Base-by-base conservation (phyloP, 2,113 vertebrate genomes). In the Variabilichromis moorii region DNA sequence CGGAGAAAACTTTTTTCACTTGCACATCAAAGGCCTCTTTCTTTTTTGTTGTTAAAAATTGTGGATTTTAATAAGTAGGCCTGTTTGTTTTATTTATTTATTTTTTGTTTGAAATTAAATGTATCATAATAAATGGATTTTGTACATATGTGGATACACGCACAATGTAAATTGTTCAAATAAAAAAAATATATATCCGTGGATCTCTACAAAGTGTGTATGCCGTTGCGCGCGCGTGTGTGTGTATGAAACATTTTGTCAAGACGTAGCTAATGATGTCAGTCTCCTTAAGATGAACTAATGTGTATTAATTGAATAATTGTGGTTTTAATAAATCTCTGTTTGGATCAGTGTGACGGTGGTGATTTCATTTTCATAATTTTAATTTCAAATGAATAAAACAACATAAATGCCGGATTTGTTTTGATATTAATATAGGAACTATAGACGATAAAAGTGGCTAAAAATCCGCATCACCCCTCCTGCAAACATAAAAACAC, bases 131-230 rank as follows among this genome's bases (percentile, higher is more conserved):
- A 93, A 83, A 89, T 90, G 57, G 66, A 86, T 90, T 90, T 89
- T 96, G 94, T 95, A 96, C 35, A 96, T 94, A 95, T 93, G 94
- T 94, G 91, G 84, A 95, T 94, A 94, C 79, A 92, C 91, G 91
- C 90, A 94, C 93, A 94, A 91, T 93, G 94, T 95, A 93, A 93
- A 95, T 93, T 87, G 90, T 94, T 87, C 26, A 13, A 78, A 78
- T 33, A 28, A 51, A 50, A 73, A 19, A 51, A 3, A 89, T 1
- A 3, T 45, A 79, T 31, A 82, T 86, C 89, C 35, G 87, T 94
- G 89, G 92, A 92, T 90, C 90, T 92, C 89, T 90, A 54, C 53
- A 87, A 84, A 91, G 42, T 81, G 83, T 82, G 81, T 88, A 83
- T 89, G 76, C 42, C 28, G 45, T 78, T 81, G 76, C 7, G 79